Evolutionary conservation across 2,888 invertebrate species (phyloP), one percentile per base, ranked within the genome.

Genomic region (Exocentrus adspersus): DNA sequence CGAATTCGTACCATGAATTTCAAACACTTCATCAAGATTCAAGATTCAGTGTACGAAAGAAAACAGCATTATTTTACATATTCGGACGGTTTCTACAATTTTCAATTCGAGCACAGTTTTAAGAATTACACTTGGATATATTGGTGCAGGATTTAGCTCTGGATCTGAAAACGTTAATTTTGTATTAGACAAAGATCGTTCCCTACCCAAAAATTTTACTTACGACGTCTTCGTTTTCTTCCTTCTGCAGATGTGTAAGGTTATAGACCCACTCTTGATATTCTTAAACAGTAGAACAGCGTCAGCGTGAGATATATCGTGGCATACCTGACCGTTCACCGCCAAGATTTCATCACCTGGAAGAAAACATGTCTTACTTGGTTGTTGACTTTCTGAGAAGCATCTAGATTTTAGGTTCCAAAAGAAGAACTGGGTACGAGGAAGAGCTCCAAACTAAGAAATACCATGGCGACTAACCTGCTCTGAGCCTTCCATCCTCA

Each of bases 251-350:
- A 93, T 85, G 75, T 92, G 88, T 54, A 94, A 85, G 61, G 91
- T 91, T 53, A 94, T 88, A 53, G 91, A 85, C 65, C 94, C 94
- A 75, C 85, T 88, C 80, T 92, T 89, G 61, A 93, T 91, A 65
- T 90, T 90, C 78, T 93, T 92, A 84, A 94, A 93, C 24, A 93
- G 85, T 19, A 89, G 87, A 51, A 94, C 88, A 30, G 93, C 93
- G 79, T 94, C 92, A 42, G 90, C 87, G 79, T 94, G 92, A 0
- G 92, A 91, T 72, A 93, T 85, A 76, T 92, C 92, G 75, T 92
- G 91, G 76, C 92, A 91, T 48, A 90, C 88, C 73, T 90, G 89
- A 9, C 93, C 92, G 82, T 93, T 93, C 16, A 94, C 91, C 60
- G 92, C 91, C 71, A 93, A 82, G 73, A 94, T 90, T 83, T 93